These are phyloP conservation scores for Laothoe populi DNA, from an alignment of 2,888 invertebrate genomes.

Conservation along the genomic window DNA sequence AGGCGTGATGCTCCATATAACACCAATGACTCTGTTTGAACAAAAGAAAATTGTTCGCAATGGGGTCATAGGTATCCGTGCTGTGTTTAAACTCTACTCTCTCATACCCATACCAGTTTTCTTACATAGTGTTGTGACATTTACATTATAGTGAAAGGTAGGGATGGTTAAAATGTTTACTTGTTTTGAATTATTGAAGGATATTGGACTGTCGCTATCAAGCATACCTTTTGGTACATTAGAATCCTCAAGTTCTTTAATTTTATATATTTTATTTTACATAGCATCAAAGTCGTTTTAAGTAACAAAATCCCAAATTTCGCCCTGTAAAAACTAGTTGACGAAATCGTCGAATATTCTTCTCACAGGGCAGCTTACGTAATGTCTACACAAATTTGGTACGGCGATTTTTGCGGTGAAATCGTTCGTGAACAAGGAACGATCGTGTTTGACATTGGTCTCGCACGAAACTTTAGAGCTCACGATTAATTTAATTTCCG, in stretches of 20 bases:
- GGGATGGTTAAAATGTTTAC: no score
- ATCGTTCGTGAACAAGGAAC: slow-evolving; percentile 44
- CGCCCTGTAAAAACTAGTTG: neutral
- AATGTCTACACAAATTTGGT: slow-evolving; percentile 37
- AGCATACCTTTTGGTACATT: no score
- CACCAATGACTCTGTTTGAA: neutral
- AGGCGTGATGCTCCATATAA: slow-evolving; percentile 4
- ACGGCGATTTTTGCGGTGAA: slow-evolving; percentile 39
- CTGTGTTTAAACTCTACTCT: neutral
- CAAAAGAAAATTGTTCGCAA: neutral
- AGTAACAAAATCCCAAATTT: neutral
- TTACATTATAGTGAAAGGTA: no score
- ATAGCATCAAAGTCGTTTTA: no score
- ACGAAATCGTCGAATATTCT: neutral
- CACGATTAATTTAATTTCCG: slow-evolving; percentile 56
- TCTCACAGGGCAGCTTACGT: slow-evolving; percentile 38
- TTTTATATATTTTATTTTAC: no score
- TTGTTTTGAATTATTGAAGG: no score
- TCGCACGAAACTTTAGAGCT: slow-evolving; percentile 46
- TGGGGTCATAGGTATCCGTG: neutral
- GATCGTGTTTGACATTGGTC: slow-evolving; percentile 54
- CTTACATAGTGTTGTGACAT: no score
- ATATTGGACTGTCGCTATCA: no score
- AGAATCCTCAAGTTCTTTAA: no score
- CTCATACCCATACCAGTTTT: no score